A percentile compares a stretch with the other conserved stretches of the same genome.
These are phyloP conservation scores for Macroglossus sobrinus DNA, from an alignment of 2,113 vertebrate species.

Conservation along the genomic window DNA sequence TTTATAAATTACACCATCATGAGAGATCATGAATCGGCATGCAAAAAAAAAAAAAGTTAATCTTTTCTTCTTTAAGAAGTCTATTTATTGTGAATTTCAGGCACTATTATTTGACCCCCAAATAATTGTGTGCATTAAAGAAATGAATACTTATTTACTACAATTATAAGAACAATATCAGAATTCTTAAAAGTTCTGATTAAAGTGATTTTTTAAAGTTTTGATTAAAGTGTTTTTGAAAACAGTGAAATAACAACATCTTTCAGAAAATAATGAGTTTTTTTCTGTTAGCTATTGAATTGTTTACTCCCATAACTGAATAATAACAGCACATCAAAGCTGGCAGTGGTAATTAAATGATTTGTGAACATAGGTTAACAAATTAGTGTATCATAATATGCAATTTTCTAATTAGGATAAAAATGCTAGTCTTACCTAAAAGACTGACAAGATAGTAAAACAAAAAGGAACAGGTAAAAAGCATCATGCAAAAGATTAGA, in stretches of 20 bases:
- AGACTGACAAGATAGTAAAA: slow-evolving; percentile 73
- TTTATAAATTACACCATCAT: slow-evolving; percentile 46
- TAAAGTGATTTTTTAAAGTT: slow-evolving; percentile 39
- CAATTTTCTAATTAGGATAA: slow-evolving; percentile 85
- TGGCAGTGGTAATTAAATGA: slow-evolving; percentile 85
- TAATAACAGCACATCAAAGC: slow-evolving; percentile 84
- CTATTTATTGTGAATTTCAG: neutral
- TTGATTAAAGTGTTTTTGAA: slow-evolving; percentile 63
- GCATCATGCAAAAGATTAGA: neutral
- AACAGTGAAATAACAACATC: slow-evolving; percentile 69
- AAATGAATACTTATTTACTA: slow-evolving; percentile 2
- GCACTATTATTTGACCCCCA: neutral
- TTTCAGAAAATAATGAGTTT: slow-evolving; percentile 81
- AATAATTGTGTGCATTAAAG: slow-evolving; percentile 15
- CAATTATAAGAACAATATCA: neutral
- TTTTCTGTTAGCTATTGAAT: slow-evolving; percentile 78
- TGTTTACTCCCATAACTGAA: slow-evolving; percentile 82
- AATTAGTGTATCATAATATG: slow-evolving; percentile 83
- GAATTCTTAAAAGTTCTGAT: slow-evolving; percentile 41
- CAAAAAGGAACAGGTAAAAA: slow-evolving; percentile 42
- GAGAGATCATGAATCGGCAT: neutral
- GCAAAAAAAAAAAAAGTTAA: neutral
- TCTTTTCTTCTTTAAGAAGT: neutral
- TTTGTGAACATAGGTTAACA: slow-evolving; percentile 86
- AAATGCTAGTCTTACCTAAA: slow-evolving; percentile 78